Evolutionary conservation across 2,797 vertebrate species (phyloP), one percentile per base, ranked within the genome.

Genomic region (Brotula barbata): DNA sequence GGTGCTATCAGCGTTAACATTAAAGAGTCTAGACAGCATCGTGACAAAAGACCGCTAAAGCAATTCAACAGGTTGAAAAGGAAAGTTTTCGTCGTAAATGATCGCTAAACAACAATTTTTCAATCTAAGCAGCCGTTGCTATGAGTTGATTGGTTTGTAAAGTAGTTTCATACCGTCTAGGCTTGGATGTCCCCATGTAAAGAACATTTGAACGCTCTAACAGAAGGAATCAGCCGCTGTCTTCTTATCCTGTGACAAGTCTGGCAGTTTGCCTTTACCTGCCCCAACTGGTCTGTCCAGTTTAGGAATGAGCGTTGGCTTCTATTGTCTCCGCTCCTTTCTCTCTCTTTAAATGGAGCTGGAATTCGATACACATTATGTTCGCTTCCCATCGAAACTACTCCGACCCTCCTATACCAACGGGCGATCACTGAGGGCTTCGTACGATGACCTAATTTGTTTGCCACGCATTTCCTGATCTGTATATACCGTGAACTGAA

Each of bases 221-320:
- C 74, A 75, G 58, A 60, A 20, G 55, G 60, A 83, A 63, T 71
- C 77, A 70, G 85, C 79, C 71, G 81, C 77, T 77, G 80, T 90
- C 88, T 89, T 85, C 85, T 82, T 89, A 82, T 91, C 90, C 87
- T 92, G 85, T 92, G 90, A 92, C 89, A 90, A 85, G 89, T 88
- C 85, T 91, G 91, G 89, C 90, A 90, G 89, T 91, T 92, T 90
- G 92, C 91, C 89, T 89, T 80, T 88, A 95, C 93, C 96, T 96
- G 96, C 94, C 94, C 95, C 80, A 84, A 98, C 97, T 96, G 95
- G 96, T 97, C 94, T 90, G 86, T 92, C 95, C 91, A 84, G 94
- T 96, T 94, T 88, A 91, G 93, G 92, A 92, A 94, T 92, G 93
- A 95, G 92, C 89, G 91, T 94, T 94, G 89, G 92, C 89, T 89